phyloP scores from a whole-genome alignment of 64 coral and sea anemone genomes.

The Actinia equina region DNA sequence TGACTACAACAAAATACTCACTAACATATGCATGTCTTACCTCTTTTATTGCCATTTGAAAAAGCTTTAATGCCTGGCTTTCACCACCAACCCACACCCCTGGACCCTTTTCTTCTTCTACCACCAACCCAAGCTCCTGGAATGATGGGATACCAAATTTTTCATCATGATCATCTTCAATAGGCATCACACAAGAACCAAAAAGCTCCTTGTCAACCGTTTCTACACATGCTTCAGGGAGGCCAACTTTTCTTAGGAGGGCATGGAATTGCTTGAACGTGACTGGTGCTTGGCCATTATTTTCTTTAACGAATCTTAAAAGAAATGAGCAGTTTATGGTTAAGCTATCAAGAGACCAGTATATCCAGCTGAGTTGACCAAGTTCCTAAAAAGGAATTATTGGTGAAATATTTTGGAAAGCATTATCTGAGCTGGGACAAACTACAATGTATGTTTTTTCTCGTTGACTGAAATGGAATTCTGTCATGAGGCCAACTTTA shows the following conservation, averaged over 20 bases:
- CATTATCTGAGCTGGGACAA: no score
- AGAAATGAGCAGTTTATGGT: no score
- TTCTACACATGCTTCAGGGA: constrained; percentile 57
- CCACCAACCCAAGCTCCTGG: constrained; percentile 21
- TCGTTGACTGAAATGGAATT: no score
- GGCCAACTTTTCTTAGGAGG: constrained; percentile 28
- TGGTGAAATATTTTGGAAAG: no score
- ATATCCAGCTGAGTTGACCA: no score
- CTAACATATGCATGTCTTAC: no score
- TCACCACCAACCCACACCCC: constrained; percentile 64
- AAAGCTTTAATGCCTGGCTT: constrained; percentile 63
- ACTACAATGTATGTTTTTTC: no score
- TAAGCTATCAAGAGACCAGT: not conserved
- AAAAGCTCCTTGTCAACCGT: constrained; percentile 54
- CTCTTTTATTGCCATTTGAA: constrained; percentile 40
- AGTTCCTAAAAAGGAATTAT: no score
- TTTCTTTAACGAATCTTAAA: not conserved
- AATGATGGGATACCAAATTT: constrained; percentile 56
- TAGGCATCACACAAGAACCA: constrained; percentile 55
- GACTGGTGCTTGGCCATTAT: constrained; percentile 16
- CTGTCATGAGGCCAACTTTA: no score
- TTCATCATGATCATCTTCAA: constrained; percentile 56
- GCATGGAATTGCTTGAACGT: constrained; percentile 70
- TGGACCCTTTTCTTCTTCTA: constrained; percentile 18
- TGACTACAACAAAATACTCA: no score